Evolutionary conservation across 2,888 invertebrate genomes (phyloP).

Genomic region (Drosophila lutescens): DNA sequence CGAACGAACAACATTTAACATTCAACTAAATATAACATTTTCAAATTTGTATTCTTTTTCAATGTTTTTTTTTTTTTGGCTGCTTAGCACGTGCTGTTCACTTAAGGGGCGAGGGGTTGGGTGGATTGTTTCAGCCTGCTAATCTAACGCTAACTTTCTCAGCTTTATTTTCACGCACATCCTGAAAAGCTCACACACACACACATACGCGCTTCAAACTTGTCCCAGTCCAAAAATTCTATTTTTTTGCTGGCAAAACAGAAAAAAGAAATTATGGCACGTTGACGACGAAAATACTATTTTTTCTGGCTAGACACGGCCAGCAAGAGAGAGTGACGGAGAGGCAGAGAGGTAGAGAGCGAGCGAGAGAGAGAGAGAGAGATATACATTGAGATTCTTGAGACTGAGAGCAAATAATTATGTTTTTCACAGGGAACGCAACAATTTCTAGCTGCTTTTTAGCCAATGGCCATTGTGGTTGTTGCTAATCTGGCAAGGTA

Average conservation of each 20-base stretch:
- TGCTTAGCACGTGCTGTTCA: slow-evolving; percentile 37
- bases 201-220: slow-evolving; percentile 10
- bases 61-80: slow-evolving; percentile 6
- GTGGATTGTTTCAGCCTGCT: slow-evolving; percentile 50
- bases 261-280: slow-evolving; percentile 46
- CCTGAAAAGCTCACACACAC: slow-evolving; percentile 27
- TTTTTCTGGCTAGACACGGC: slow-evolving; percentile 35
- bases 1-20: slow-evolving; percentile 43
- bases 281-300: slow-evolving; percentile 45
- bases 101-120: slow-evolving; percentile 8
- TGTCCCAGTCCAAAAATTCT: slow-evolving; percentile 43
- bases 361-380: slow-evolving; percentile 1
- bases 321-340: slow-evolving; percentile 5
- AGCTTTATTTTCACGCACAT: slow-evolving; percentile 54
- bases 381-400: neutral
- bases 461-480: slow-evolving; percentile 16
- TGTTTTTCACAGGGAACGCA: slow-evolving; percentile 31
- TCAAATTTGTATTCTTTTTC: slow-evolving; percentile 23
- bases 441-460: slow-evolving; percentile 28
- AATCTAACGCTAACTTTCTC: slow-evolving; percentile 65
- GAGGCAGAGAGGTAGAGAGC: neutral
- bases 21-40: slow-evolving; percentile 54
- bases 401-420: slow-evolving; percentile 32
- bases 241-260: slow-evolving; percentile 27
- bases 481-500: slow-evolving; percentile 19